Percentiles rank a stretch among this genome's conserved stretches.
Conservation (phyloP, 2,113 vertebrate species). For the Chloropsis cyanopogon region DNA sequence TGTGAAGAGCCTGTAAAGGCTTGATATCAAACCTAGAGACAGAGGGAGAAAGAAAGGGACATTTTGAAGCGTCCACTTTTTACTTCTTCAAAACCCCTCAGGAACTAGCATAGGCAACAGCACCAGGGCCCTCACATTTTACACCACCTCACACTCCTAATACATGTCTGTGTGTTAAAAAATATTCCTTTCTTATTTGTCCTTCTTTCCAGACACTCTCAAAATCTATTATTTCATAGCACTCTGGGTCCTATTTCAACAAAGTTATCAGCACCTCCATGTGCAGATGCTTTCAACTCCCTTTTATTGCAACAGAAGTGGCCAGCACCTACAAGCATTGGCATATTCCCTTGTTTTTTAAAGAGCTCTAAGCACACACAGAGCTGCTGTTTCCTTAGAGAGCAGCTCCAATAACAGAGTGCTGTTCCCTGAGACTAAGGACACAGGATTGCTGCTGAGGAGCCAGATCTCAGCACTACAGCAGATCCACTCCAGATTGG, state of each 20-base stretch:
- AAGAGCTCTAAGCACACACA: background rate
- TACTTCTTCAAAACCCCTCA: background rate
- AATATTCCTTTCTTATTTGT: background rate
- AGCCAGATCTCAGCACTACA: background rate
- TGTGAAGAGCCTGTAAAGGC: background rate
- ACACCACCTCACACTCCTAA: background rate
- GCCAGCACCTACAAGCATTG: background rate
- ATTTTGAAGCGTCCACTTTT: background rate
- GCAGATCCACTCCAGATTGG: background rate
- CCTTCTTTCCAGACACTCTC: background rate
- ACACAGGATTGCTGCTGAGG: background rate
- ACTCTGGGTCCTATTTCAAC: background rate
- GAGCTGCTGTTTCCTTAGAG: background rate
- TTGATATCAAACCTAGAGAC: too few species aligned
- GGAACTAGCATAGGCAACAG: accelerated
- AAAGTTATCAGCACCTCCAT: background rate
- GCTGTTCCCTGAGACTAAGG: background rate
- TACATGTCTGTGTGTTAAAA: background rate
- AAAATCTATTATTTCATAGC: background rate
- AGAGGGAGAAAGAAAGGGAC: background rate
- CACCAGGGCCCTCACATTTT: background rate
- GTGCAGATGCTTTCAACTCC: background rate
- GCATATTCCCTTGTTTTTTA: background rate
- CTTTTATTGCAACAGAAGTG: background rate
- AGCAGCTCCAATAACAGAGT: background rate